Percentiles rank a stretch among this genome's conserved stretches.
phyloP scores from a whole-genome alignment of 2,797 vertebrate species.

The Microctenopoma steveboyesi region DNA sequence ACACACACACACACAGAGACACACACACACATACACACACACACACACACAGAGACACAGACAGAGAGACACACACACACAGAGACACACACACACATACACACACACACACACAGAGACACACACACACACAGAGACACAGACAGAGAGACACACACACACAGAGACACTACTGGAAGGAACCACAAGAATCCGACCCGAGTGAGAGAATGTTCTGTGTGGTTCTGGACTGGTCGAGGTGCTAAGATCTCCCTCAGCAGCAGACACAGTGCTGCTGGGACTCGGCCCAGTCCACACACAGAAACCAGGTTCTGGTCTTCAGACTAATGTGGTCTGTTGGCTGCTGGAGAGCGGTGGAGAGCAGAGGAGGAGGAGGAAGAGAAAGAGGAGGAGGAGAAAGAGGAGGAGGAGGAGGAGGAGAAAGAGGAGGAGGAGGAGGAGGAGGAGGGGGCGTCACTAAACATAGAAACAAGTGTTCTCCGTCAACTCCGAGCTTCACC shows the following conservation, averaged over 20 bases:
- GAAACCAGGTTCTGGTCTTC: too few relatives aligned
- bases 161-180: constrained; percentile 26
- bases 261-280: constrained; percentile 33
- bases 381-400: too few relatives aligned
- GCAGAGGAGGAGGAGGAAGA: too few relatives aligned
- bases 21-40: not conserved
- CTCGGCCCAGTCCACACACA: constrained; percentile 6
- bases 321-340: too few relatives aligned
- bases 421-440: too few relatives aligned
- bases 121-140: not conserved
- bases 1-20: constrained; percentile 4
- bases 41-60: too few relatives aligned
- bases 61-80: too few relatives aligned
- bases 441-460: constrained; percentile 23
- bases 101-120: too few relatives aligned
- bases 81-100: too few relatives aligned
- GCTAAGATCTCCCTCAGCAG: not conserved
- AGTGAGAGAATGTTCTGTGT: too few relatives aligned
- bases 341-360: too few relatives aligned
- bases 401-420: too few relatives aligned
- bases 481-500: constrained; percentile 18
- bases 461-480: constrained; percentile 34
- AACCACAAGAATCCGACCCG: not conserved
- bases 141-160: not conserved
- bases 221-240: not conserved